Conservation (phyloP, 23 tunicate genomes). For the Styela clava region DNA sequence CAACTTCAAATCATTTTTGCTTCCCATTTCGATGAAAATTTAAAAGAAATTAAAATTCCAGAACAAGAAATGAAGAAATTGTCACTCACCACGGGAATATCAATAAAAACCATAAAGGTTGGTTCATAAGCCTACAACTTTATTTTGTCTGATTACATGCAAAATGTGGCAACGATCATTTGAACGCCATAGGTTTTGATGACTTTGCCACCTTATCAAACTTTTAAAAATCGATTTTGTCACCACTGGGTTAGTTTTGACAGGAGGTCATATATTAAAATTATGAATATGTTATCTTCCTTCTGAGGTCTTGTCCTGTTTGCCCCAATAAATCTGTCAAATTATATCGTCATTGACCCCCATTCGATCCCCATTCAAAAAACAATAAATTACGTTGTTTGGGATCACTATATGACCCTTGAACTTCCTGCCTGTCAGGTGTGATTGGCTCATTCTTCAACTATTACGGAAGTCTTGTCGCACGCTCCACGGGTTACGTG, state of each 20-base stretch:
- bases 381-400: background rate
- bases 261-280: too few relatives aligned
- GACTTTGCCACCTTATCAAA: too few relatives aligned
- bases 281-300: too few relatives aligned
- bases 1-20: conserved; percentile 16
- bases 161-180: too few relatives aligned
- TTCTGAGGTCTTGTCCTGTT: background rate
- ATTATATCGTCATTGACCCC: background rate
- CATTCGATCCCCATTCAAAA: background rate
- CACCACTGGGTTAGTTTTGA: too few relatives aligned
- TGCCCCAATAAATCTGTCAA: background rate
- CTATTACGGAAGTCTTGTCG: background rate
- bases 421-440: background rate
- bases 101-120: background rate
- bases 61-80: conserved; percentile 8
- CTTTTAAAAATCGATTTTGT: too few relatives aligned
- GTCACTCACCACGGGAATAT: background rate
- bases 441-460: background rate
- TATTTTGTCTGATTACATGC: too few relatives aligned
- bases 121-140: too few relatives aligned
- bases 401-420: background rate
- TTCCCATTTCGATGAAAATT: conserved; percentile 7
- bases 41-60: background rate
- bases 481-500: background rate
- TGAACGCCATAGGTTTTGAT: too few relatives aligned